Evolutionary conservation across 2,888 invertebrate species (phyloP), one percentile per base, ranked within the genome.

Genomic region (Sylvicola fuscatus): DNA sequence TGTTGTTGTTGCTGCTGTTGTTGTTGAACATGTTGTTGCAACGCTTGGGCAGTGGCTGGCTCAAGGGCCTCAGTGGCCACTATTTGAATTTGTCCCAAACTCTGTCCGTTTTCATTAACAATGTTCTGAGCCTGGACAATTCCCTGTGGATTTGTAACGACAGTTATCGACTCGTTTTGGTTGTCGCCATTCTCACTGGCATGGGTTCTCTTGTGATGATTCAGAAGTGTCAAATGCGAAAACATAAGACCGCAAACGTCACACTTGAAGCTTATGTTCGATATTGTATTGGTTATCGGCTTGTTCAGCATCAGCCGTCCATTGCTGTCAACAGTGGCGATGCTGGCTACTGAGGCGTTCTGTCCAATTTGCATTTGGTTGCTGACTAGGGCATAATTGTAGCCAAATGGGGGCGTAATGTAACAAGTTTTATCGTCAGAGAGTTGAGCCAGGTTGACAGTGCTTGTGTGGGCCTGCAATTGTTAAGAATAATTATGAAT

Each of bases 161-260:
- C 70, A 11, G 68, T 62, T 41, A 70, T 69, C 35, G 66, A 62
- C 32, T 50, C 48, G 26, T 47, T 45, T 12, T 44, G 46, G n/a
- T 34, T 33, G 15, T 38, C 34, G 42, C 55, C 65, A 40, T 64
- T 59, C 7, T 21, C 56, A 45, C 69, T 69, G 39, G 73, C 71
- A 52, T 82, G 82, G 49, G 79, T 74, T 44, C 82, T 69, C 60
- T 84, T 86, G 56, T 84, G 84, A 49, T 84, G 81, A 59, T 81
- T 83, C n/a, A 84, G 60, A 38, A 83, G 56, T 33, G 79, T 72
- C 42, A 83, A 65, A 51, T 84, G 83, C 2, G 79, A 78, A 54
- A 84, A 86, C 66, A 82, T 82, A 40, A 83, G 62, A 32, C 83
- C 83, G 50, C 84, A 84, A 7, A 83, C 77, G 56, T 86, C 84